A percentile compares a stretch with the other conserved stretches of the same genome.
Evolutionary conservation across 2,113 vertebrate genomes (phyloP).

Genomic region (Butorides virescens): DNA sequence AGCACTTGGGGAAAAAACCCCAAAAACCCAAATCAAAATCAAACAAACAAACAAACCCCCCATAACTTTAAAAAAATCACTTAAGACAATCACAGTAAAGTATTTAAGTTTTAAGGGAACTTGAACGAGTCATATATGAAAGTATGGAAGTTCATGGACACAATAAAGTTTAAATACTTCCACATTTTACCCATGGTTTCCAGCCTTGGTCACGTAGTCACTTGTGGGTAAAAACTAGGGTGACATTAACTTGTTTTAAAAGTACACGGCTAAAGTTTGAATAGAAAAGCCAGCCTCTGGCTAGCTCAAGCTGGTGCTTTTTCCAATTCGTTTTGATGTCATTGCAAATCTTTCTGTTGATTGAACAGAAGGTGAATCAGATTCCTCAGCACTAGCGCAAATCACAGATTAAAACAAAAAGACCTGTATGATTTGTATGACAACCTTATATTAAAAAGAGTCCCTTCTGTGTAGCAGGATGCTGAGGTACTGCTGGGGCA

Average conservation of each 20-base stretch:
- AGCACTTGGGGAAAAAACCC: no score
- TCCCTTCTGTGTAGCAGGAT: not conserved
- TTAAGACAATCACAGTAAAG: not conserved
- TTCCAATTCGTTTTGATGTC: not conserved
- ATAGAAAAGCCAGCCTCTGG: not conserved
- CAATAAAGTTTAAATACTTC: not conserved
- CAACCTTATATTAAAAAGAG: not conserved
- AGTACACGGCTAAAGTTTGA: not conserved
- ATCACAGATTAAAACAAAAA: not conserved
- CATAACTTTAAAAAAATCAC: not conserved
- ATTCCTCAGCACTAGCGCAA: not conserved
- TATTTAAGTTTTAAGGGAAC: not conserved
- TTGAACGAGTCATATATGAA: not conserved
- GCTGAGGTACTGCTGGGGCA: not conserved
- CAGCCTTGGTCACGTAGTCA: not conserved
- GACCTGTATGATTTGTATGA: not conserved
- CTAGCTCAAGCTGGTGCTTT: not conserved
- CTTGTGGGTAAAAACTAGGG: not conserved
- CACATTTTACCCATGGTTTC: not conserved
- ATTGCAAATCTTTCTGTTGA: not conserved
- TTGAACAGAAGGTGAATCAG: not conserved
- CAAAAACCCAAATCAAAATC: not conserved
- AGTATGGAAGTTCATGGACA: not conserved
- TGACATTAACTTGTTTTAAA: not conserved
- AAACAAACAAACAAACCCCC: rapidly evolving